A percentile compares a stretch with the other conserved stretches of the same genome.
Evolutionary conservation across 2,888 invertebrate species (phyloP).

Genomic region (Campoplex nolae): DNA sequence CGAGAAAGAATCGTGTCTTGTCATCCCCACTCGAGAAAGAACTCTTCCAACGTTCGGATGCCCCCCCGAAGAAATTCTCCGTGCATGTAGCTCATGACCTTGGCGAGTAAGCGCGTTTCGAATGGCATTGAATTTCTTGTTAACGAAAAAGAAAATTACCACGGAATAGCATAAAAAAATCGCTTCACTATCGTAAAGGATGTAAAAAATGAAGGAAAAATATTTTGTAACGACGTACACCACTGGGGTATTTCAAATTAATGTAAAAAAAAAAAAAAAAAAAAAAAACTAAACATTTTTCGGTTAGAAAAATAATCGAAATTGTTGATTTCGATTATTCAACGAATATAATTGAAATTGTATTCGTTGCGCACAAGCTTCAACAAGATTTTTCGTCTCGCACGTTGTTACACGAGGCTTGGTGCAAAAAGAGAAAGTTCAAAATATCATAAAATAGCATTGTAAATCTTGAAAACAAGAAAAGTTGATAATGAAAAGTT

Average conservation of each 20-base stretch:
- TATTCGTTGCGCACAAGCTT: not conserved
- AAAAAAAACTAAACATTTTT: not conserved
- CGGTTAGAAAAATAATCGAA: not conserved
- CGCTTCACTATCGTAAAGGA: not conserved
- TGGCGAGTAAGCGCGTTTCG: constrained; percentile 32
- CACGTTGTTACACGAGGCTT: not conserved
- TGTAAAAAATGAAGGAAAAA: not conserved
- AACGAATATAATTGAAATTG: too few relatives aligned
- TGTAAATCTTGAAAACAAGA: not conserved
- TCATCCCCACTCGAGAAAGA: constrained; percentile 37
- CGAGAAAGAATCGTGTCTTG: constrained; percentile 41
- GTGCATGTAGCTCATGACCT: constrained; percentile 53
- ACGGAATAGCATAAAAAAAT: not conserved
- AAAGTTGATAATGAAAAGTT: not conserved
- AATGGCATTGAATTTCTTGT: constrained; percentile 32
- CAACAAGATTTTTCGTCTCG: not conserved
- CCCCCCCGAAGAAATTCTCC: constrained; percentile 50
- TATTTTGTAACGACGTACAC: too few relatives aligned
- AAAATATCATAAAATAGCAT: not conserved
- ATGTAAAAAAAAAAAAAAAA: too few relatives aligned
- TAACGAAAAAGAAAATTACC: constrained; percentile 18
- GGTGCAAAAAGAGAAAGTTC: not conserved
- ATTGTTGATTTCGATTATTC: too few relatives aligned
- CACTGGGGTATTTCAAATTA: too few relatives aligned
- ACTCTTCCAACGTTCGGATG: not conserved